Conservation (phyloP, 30 jellyfish, hydroid and myxozoan species). For the Chironex yamaguchii region DNA sequence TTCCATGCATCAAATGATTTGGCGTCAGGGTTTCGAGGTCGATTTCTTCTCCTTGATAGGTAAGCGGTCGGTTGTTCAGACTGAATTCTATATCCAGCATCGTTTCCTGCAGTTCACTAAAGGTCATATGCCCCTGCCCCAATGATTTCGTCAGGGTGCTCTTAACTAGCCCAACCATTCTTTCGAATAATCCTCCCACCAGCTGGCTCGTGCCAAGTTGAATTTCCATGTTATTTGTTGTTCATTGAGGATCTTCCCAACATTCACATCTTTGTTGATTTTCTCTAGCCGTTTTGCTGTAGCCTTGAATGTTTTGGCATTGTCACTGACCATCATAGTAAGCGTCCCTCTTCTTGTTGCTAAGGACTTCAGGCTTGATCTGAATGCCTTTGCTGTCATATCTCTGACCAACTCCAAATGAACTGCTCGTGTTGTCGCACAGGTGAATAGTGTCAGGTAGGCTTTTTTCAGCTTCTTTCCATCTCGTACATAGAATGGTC, state of each 20-base stretch:
- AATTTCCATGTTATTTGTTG: conserved; percentile 24
- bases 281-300: not conserved
- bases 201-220: conserved; percentile 24
- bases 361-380: not conserved
- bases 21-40: conserved; percentile 35
- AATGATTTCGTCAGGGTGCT: not conserved
- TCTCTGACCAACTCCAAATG: conserved; percentile 6
- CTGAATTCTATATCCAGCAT: conserved; percentile 16
- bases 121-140: conserved; percentile 7
- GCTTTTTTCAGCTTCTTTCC: not conserved
- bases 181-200: conserved; percentile 60
- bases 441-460: not conserved
- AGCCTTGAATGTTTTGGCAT: conserved; percentile 21
- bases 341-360: not conserved
- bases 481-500: not conserved
- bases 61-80: conserved; percentile 29
- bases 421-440: conserved; percentile 17
- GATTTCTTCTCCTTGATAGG: not conserved
- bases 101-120: not conserved
- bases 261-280: not conserved
- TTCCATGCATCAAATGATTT: conserved; percentile 12
- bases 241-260: not conserved
- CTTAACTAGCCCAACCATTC: conserved; percentile 1
- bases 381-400: conserved; percentile 12
- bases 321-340: not conserved